Conservation (phyloP, 35 echinoderm and acorn worm genomes). For the Heliocidaris tuberculata region DNA sequence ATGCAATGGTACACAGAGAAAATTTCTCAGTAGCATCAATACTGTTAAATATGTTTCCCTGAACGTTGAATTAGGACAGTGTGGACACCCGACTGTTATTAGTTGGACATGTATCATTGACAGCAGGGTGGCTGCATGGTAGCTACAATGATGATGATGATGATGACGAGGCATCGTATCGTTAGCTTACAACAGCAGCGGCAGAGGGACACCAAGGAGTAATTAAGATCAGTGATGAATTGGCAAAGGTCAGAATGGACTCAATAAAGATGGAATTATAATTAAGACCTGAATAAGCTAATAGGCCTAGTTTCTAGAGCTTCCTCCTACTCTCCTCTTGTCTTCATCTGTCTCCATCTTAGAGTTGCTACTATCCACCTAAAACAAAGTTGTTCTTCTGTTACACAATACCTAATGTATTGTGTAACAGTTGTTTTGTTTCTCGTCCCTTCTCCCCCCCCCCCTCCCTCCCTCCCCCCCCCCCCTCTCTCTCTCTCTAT, state of each 20-base stretch:
- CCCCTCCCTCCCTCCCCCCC: not conserved
- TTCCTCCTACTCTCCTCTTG: not conserved
- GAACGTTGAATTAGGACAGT: not conserved
- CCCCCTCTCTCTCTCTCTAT: not conserved
- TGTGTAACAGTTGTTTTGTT: no score
- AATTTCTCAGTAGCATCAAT: no score
- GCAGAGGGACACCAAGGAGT: not conserved
- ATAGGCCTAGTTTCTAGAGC: not conserved
- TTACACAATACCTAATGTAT: not conserved
- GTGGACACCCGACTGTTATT: not conserved
- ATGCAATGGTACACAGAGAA: no score
- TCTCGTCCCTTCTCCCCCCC: no score
- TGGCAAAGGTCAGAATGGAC: not conserved
- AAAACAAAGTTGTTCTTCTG: not conserved
- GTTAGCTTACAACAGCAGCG: not conserved
- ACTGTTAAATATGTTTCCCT: no score
- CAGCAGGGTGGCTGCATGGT: not conserved
- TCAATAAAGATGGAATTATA: not conserved
- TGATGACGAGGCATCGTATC: not conserved
- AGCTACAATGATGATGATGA: not conserved
- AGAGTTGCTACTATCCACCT: not conserved
- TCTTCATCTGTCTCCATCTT: not conserved
- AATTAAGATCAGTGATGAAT: conserved; percentile 13
- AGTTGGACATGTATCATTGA: not conserved
- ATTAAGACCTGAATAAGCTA: not conserved